phyloP scores from a whole-genome alignment of 1,140 invertebrate genomes.

The Caenorhabditis latens region DNA sequence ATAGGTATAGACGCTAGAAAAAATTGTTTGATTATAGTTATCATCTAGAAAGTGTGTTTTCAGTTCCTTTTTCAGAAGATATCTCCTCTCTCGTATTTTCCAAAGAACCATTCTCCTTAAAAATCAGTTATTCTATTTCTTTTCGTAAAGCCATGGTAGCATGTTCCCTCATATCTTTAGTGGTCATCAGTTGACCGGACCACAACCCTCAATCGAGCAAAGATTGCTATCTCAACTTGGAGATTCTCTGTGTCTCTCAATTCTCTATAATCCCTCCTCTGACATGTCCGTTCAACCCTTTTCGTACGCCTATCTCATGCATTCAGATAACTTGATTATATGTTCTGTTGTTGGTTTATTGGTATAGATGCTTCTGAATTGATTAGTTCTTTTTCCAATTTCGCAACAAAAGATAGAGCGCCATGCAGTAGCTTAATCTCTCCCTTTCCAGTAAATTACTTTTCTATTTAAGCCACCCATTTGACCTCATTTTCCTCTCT shows the following conservation, averaged over 20 bases:
- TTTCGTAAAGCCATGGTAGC: not conserved
- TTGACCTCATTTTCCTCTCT: slow-evolving; percentile 8
- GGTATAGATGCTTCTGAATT: slow-evolving; percentile 3
- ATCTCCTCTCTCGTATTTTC: no score
- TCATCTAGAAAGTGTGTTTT: no score
- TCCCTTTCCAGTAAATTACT: not conserved
- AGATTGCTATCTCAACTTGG: slow-evolving; percentile 47
- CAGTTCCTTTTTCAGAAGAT: no score
- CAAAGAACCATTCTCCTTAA: no score
- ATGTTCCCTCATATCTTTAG: not conserved
- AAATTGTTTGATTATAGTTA: no score
- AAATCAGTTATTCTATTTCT: no score
- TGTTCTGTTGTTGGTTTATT: slow-evolving; percentile 5
- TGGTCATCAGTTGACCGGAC: slow-evolving; percentile 40
- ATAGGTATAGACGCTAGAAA: no score
- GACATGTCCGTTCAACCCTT: not conserved
- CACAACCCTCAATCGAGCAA: not conserved
- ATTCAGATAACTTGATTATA: slow-evolving; percentile 52
- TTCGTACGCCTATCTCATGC: slow-evolving; percentile 14
- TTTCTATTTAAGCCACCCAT: not conserved
- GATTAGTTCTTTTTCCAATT: not conserved
- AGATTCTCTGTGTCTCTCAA: not conserved
- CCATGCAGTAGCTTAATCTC: not conserved
- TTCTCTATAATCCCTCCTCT: not conserved
- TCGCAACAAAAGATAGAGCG: not conserved